A percentile compares a stretch with the other conserved stretches of the same genome.
These are phyloP conservation scores for Diarsia rubi DNA, from an alignment of 2,888 invertebrate species.

Conservation along the genomic window DNA sequence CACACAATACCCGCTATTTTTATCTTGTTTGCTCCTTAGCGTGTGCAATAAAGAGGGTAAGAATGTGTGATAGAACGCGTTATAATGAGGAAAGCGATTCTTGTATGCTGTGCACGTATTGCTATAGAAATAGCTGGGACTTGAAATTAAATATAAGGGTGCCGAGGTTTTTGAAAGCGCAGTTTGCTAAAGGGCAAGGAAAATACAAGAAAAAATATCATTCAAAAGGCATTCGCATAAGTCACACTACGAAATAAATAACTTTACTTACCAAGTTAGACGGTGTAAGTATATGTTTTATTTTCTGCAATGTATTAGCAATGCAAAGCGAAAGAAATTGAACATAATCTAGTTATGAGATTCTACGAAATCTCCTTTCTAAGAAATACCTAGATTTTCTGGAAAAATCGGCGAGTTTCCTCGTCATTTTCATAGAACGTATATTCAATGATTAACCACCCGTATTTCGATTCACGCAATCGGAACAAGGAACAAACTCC, in stretches of 20 bases:
- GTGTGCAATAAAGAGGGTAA: conserved; percentile 42
- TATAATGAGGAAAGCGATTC: conserved; percentile 50
- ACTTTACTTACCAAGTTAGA: neutral
- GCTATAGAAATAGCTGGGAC: conserved; percentile 31
- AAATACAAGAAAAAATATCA: neutral
- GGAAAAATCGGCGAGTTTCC: neutral
- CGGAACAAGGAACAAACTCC: conserved; percentile 50
- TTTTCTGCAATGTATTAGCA: neutral
- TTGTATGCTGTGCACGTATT: conserved; percentile 48
- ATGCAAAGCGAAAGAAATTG: neutral
- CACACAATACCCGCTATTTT: conserved; percentile 61
- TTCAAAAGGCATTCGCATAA: neutral
- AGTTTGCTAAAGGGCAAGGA: neutral
- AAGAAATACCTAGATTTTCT: neutral
- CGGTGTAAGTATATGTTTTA: neutral
- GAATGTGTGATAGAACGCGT: conserved; percentile 53
- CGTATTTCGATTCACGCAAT: conserved; percentile 39
- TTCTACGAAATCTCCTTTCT: neutral
- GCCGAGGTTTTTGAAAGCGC: neutral
- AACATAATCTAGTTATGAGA: neutral
- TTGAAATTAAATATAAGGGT: conserved; percentile 33
- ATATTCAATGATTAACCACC: conserved; percentile 25
- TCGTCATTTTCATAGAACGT: neutral
- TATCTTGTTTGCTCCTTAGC: conserved; percentile 58
- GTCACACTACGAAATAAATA: neutral